Evolutionary conservation across 2,888 invertebrate genomes (phyloP), one percentile per base, ranked within the genome.

Genomic region (Tetragonula carbonaria): DNA sequence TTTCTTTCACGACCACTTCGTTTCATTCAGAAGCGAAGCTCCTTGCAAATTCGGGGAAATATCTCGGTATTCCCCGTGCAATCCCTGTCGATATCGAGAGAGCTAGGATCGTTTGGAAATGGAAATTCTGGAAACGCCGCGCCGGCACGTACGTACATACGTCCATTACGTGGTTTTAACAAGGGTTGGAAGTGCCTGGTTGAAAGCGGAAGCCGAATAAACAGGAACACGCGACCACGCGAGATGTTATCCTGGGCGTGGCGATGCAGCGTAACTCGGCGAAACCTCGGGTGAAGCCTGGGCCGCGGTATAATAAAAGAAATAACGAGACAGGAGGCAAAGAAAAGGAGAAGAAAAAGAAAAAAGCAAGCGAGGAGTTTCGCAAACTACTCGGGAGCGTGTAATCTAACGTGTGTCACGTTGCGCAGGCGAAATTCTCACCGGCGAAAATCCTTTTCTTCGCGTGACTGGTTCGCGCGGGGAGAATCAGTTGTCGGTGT

Each of bases 141-240:
- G 38, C 33, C 53, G 50, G 59, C 66, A n/a, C 16, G 72, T 83
- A 82, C 81, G 80, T 74, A 71, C 45, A 2, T 45, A 45, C 53
- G 53, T 53, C 76, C 75, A 82, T 86, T 84, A 80, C 74, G 38
- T 71, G 65, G 74, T 77, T 65, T 70, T 80, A 72, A 77, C 82
- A 68, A 59, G 66, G 70, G 76, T 79, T 77, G 77, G 59, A 84
- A 82, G 80, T 70, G 74, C 59, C 72, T 70, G 67, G 73, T 74
- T 83, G 84, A 88, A 89, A 91, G 87, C 88, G 86, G 85, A 80
- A 86, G 78, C 78, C 86, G 83, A 91, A 90, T 90, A 91, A 91
- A 91, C 85, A 85, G 85, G 78, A 84, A 86, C 91, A 91, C 88
- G 90, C 90, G 79, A 91, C 80, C 85, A 45, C 45, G 45, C 45